Evolutionary conservation across 1,140 invertebrate species (phyloP).

Genomic region (Drosophila prosaltans): DNA sequence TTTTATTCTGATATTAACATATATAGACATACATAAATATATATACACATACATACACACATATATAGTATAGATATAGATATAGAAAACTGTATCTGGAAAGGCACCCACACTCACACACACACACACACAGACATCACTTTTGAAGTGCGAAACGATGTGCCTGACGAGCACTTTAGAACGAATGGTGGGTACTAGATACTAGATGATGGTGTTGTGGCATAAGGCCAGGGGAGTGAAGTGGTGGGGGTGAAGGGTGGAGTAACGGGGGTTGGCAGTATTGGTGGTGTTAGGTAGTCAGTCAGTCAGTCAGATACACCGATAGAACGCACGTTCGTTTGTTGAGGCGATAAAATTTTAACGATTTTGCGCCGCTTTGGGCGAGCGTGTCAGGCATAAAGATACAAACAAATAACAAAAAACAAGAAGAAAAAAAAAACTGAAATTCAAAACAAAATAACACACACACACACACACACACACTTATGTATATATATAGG

Average conservation of each 20-base stretch:
- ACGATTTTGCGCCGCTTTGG: conserved; percentile 76
- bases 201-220: no score
- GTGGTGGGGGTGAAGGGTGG: conserved; percentile 12
- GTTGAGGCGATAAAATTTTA: conserved; percentile 76
- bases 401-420: conserved; percentile 53
- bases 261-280: neutral
- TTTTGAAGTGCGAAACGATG: conserved; percentile 50
- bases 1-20: conserved; percentile 50
- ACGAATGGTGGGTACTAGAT: neutral
- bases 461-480: conserved; percentile 37
- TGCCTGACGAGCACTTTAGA: conserved; percentile 10
- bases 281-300: conserved; percentile 28
- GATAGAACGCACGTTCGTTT: conserved; percentile 53
- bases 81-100: neutral
- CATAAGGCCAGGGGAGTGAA: no score
- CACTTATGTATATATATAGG: conserved; percentile 38
- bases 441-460: neutral
- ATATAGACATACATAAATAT: neutral
- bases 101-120: neutral
- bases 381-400: conserved; percentile 77
- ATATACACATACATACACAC: neutral
- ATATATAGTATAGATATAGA: neutral
- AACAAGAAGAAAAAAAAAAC: conserved; percentile 33
- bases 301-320: conserved; percentile 16
- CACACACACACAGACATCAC: conserved; percentile 12